Conservation (phyloP, 1,140 invertebrate species). For the Orchestia grillus region DNA sequence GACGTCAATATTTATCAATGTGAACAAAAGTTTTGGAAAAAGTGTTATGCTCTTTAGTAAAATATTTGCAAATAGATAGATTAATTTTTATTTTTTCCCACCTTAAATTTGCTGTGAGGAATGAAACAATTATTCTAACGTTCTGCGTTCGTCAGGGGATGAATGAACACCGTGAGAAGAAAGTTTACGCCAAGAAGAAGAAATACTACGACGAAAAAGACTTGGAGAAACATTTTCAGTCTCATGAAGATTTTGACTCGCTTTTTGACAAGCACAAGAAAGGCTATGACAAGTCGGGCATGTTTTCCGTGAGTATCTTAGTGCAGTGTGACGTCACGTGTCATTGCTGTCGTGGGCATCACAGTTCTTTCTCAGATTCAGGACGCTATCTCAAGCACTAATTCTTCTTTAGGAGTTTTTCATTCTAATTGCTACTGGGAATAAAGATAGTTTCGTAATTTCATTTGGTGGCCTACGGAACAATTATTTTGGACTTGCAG, state of each 20-base stretch:
- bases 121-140: not conserved
- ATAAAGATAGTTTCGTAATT: no score
- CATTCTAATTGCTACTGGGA: no score
- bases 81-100: not conserved
- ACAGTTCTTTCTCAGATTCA: no score
- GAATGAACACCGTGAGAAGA: not conserved
- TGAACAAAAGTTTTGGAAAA: not conserved
- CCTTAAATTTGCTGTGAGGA: not conserved
- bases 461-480: no score
- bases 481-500: no score
- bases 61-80: no score
- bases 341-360: not conserved
- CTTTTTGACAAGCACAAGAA: slow-evolving; percentile 40
- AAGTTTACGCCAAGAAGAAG: slow-evolving; percentile 27
- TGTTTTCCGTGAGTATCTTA: slow-evolving; percentile 6
- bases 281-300: not conserved
- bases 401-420: no score
- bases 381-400: no score
- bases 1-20: not conserved
- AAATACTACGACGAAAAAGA: slow-evolving; percentile 50
- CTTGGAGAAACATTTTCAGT: slow-evolving; percentile 2
- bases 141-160: not conserved
- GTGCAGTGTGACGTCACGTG: not conserved
- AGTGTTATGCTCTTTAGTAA: not conserved
- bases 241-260: slow-evolving; percentile 8